Conservation (phyloP, 2,888 invertebrate species). For the Rhingia campestris region DNA sequence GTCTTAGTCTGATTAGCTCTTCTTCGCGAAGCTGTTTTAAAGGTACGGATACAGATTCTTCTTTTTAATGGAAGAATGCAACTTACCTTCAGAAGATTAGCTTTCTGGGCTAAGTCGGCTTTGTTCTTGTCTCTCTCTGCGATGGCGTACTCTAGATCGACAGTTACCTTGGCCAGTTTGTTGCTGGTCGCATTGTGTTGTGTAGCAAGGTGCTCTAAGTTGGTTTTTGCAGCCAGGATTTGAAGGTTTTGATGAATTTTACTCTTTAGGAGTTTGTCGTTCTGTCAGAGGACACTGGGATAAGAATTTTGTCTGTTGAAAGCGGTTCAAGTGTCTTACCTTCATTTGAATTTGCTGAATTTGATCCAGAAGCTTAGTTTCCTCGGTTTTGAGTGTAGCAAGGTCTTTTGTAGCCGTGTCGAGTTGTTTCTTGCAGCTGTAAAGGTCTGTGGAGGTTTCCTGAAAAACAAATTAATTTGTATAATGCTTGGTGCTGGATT, state of each 20-base stretch:
- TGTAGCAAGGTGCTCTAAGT: constrained; percentile 80
- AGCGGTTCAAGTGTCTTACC: constrained; percentile 27
- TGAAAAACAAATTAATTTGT: constrained; percentile 48
- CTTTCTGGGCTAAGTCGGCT: constrained; percentile 79
- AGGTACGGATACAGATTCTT: not conserved
- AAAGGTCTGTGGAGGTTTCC: constrained; percentile 82
- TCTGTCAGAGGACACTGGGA: constrained; percentile 50
- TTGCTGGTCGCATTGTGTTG: constrained; percentile 80
- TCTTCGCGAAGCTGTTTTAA: constrained; percentile 79
- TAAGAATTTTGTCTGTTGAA: not conserved
- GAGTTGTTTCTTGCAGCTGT: constrained; percentile 79
- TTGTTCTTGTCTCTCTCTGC: constrained; percentile 80
- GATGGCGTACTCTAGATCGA: constrained; percentile 80
- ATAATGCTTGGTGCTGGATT: too few relatives aligned
- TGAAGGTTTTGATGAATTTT: constrained; percentile 82
- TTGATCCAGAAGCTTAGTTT: constrained; percentile 78
- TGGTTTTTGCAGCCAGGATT: constrained; percentile 80
- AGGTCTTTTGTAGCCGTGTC: constrained; percentile 79
- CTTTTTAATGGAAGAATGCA: not conserved
- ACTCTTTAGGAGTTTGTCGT: constrained; percentile 79
- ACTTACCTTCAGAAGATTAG: constrained; percentile 79
- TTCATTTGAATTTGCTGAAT: constrained; percentile 77
- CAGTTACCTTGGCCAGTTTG: constrained; percentile 80
- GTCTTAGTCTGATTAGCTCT: constrained; percentile 80
- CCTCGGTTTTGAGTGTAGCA: constrained; percentile 78